Base-by-base conservation (phyloP, 2,113 vertebrate genomes). In the Eubucco bourcierii region DNA sequence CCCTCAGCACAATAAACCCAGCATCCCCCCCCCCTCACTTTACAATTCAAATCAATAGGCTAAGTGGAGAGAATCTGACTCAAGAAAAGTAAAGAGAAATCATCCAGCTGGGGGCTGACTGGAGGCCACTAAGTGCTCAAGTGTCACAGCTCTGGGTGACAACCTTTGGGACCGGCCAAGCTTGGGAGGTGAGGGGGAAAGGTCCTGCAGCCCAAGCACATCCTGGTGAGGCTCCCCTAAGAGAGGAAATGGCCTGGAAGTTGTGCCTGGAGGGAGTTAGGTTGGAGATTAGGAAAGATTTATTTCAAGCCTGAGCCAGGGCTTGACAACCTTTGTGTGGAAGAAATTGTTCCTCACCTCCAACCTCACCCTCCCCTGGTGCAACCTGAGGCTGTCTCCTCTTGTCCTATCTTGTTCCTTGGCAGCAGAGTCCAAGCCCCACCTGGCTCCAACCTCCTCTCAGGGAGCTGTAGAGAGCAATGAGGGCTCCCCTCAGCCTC, bases 41-140 rank as follows among this genome's bases (percentile, higher is more conserved):
- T 34, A 7, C 37, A 33, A 85, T 7, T 28, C 84, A 52, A 37
- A 95, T 95, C 95, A 91, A 93, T 96, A 94, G 91, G 56, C 73
- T 66, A 93, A 91, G 94, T 88, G 90, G 96, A 94, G 77, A 66
- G 90, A 68, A 84, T 24, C 53, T 3, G 8, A 15, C 73, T 53
- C 39, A 17, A 84, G 95, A 72, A 90, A 88, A 85, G 60, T 12
- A 21, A 27, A 86, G 90, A 60, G 82, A 11, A 73, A 9, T 37
- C 8, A 29, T 46, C 41, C 80, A 28, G 7, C 66, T 3, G 34
- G 92, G 92, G 47, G 1, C 53, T 19, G 88, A 46, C 56, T 6
- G 60, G 20, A 71, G 73, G 88, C 75, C 73, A 5, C 88, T 90
- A 71, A 96, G 90, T 95, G 90, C 95, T 93, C 9, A 5, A 7